Conservation (phyloP, 2,797 vertebrate species). For the Muscicapa comitata region DNA sequence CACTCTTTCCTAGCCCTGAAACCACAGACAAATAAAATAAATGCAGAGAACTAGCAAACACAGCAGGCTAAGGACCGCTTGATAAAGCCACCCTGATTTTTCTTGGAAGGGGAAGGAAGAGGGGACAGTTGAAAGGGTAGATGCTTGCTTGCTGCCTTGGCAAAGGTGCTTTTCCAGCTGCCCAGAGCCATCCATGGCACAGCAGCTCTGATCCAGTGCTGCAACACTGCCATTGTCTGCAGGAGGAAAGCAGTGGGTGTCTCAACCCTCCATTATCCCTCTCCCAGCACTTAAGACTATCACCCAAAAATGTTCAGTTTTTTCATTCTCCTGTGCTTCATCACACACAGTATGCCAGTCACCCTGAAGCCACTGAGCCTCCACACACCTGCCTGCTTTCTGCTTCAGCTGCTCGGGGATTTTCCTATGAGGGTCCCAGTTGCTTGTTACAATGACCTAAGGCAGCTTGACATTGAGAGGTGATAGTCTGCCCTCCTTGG, state of each 20-base stretch:
- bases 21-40: conserved; percentile 9
- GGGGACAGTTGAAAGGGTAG: neutral
- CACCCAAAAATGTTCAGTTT: neutral
- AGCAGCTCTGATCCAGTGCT: rapidly evolving
- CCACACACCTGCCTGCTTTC: no score
- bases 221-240: neutral
- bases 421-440: neutral
- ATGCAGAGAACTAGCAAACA: neutral
- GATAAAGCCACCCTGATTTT: neutral
- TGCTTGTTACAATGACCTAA: neutral
- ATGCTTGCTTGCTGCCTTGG: neutral
- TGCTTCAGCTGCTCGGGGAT: neutral
- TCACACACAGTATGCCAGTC: rapidly evolving
- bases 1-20: neutral
- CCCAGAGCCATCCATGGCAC: neutral
- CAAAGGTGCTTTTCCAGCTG: neutral
- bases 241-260: neutral
- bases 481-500: rapidly evolving
- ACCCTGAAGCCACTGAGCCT: neutral
- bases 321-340: neutral
- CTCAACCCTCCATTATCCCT: neutral
- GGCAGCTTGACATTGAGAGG: neutral
- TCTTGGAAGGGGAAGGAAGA: neutral
- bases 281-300: neutral
- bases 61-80: neutral